A percentile compares a stretch with the other conserved stretches of the same genome.
Conservation (phyloP, 1,140 invertebrate genomes). For the Drosophila nasuta region DNA sequence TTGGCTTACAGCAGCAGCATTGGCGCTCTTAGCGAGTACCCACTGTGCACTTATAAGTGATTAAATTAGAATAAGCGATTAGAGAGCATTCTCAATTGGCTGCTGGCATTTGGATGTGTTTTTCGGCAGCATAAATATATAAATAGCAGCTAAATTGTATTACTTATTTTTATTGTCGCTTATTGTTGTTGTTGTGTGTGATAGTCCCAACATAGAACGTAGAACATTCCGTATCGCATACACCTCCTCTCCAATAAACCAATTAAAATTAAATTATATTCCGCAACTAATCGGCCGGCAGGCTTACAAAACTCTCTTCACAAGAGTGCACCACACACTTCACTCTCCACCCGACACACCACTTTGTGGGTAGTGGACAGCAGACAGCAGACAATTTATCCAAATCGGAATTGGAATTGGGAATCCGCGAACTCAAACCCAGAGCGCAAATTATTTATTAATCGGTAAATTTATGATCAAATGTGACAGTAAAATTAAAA, state of each 20-base stretch:
- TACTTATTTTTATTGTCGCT: slow-evolving; percentile 15
- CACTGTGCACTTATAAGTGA: slow-evolving; percentile 1
- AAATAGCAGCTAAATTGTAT: slow-evolving; percentile 12
- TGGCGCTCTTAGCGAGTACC: background rate
- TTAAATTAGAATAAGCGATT: background rate
- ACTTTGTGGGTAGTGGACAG: background rate
- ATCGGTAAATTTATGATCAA: slow-evolving; percentile 80
- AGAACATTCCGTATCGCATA: background rate
- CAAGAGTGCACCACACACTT: background rate
- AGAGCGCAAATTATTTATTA: slow-evolving; percentile 65
- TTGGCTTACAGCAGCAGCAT: background rate
- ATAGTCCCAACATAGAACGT: background rate
- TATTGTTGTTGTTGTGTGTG: slow-evolving; percentile 1
- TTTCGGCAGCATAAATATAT: slow-evolving; percentile 2
- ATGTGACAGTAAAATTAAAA: slow-evolving; percentile 81
- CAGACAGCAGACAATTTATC: slow-evolving; percentile 8
- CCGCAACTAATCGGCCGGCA: slow-evolving; percentile 37
- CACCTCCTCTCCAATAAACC: slow-evolving; percentile 13
- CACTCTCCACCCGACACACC: too few species aligned
- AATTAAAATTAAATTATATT: slow-evolving; percentile 52
- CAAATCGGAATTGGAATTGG: slow-evolving; percentile 1
- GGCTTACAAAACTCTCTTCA: slow-evolving; percentile 27
- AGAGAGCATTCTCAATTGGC: slow-evolving; percentile 3
- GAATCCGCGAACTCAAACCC: slow-evolving; percentile 10
- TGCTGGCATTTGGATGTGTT: background rate